These are phyloP conservation scores for Brachymystax lenok DNA, from an alignment of 2,797 vertebrate species.

Conservation along the genomic window DNA sequence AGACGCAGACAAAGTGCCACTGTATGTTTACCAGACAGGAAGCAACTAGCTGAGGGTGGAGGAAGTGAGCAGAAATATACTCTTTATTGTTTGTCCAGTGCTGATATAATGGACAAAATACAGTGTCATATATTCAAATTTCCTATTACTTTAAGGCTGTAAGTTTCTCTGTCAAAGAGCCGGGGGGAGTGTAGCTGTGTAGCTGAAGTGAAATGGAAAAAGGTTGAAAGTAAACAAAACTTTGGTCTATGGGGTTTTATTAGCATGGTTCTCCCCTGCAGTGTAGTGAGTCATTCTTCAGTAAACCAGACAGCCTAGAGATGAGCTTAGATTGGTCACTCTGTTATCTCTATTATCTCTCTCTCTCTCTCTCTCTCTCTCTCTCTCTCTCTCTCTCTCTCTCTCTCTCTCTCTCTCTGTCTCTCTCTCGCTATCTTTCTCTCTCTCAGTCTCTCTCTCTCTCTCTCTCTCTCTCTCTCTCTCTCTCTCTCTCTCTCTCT, in stretches of 20 bases:
- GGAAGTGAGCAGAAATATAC: too few species aligned
- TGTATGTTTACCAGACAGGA: too few species aligned
- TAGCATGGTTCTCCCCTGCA: background rate
- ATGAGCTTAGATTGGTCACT: background rate
- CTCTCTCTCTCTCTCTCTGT: too few species aligned
- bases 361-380: background rate
- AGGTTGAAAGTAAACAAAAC: background rate
- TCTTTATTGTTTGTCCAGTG: too few species aligned
- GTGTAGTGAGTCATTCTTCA: background rate
- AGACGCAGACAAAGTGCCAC: background rate
- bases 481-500: too few species aligned
- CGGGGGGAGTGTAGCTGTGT: background rate
- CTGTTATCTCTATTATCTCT: background rate
- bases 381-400: too few species aligned
- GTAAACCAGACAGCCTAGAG: background rate
- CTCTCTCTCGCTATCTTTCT: too few species aligned
- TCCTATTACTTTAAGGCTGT: background rate
- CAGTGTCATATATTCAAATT: background rate
- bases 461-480: too few species aligned
- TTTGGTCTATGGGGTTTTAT: background rate
- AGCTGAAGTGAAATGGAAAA: background rate
- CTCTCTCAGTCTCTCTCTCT: too few species aligned
- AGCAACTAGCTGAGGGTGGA: too few species aligned
- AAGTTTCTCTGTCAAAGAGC: background rate
- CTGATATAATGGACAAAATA: background rate